Conservation (phyloP, 2,113 vertebrate species). For the Hirundichthys speculiger region DNA sequence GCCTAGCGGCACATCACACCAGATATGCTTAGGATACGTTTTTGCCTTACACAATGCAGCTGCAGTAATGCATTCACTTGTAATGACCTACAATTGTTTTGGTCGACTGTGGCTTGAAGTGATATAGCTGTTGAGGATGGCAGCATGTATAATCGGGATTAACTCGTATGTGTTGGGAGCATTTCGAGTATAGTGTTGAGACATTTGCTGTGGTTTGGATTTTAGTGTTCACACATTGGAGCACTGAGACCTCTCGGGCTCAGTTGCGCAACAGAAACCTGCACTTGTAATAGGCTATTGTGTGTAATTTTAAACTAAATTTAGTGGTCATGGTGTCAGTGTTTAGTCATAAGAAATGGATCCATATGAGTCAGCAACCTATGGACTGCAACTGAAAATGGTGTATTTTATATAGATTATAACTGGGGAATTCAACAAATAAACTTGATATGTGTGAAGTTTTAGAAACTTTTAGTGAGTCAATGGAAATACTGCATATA, state of each 20-base stretch:
- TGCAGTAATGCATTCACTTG: slow-evolving; percentile 37
- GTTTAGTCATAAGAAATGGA: slow-evolving; percentile 22
- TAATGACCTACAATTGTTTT: slow-evolving; percentile 56
- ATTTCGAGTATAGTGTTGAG: slow-evolving; percentile 12
- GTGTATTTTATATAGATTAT: not conserved
- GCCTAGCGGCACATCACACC: slow-evolving; percentile 33
- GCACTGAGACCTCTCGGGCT: slow-evolving; percentile 33
- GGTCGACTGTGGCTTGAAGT: slow-evolving; percentile 41
- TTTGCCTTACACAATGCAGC: slow-evolving; percentile 43
- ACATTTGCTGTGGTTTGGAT: slow-evolving; percentile 32
- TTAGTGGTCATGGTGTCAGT: slow-evolving; percentile 18
- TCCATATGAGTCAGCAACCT: not conserved
- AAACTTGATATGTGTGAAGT: no score
- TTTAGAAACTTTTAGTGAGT: not conserved
- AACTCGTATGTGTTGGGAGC: slow-evolving; percentile 50
- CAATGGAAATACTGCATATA: not conserved
- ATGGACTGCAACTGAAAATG: not conserved
- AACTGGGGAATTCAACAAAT: not conserved
- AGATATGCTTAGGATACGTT: slow-evolving; percentile 63
- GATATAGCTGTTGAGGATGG: slow-evolving; percentile 39
- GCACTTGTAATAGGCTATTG: slow-evolving; percentile 39
- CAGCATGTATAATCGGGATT: slow-evolving; percentile 64
- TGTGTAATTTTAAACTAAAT: slow-evolving; percentile 56
- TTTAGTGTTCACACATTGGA: slow-evolving; percentile 15
- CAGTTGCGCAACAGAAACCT: slow-evolving; percentile 21